These are phyloP conservation scores for Cryptosula pallasiana DNA, from an alignment of 2,888 invertebrate genomes.

Conservation along the genomic window DNA sequence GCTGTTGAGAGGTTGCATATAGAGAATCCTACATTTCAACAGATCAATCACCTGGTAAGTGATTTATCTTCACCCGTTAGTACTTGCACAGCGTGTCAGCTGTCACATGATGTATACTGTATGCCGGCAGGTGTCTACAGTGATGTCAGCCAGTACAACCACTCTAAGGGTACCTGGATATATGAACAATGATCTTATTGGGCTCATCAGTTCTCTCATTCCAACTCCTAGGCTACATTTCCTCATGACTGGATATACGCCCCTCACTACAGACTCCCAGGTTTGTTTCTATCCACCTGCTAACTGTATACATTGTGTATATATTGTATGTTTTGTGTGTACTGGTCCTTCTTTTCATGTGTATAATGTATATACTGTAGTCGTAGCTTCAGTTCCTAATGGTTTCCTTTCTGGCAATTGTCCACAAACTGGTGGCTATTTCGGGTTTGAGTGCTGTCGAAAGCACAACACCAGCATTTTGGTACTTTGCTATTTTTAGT, in stretches of 20 bases:
- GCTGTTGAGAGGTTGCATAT: slow-evolving; percentile 79
- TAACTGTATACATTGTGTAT: too few species aligned
- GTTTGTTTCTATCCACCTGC: slow-evolving; percentile 49
- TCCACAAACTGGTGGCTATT: too few species aligned
- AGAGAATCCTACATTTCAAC: slow-evolving; percentile 90
- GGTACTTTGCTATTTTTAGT: too few species aligned
- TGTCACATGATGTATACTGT: not conserved
- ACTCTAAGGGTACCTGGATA: slow-evolving; percentile 90
- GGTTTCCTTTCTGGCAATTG: too few species aligned
- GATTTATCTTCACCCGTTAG: not conserved
- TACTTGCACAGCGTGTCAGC: too few species aligned
- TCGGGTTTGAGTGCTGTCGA: too few species aligned
- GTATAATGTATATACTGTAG: too few species aligned
- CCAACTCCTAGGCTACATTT: slow-evolving; percentile 97
- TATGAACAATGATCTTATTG: slow-evolving; percentile 96
- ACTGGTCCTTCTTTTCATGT: too few species aligned
- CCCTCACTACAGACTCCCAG: slow-evolving; percentile 81
- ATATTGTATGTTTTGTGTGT: too few species aligned
- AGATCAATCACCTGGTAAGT: slow-evolving; percentile 83
- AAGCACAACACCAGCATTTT: too few species aligned
- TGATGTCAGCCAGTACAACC: slow-evolving; percentile 96
- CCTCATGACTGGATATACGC: slow-evolving; percentile 92
- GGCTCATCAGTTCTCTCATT: slow-evolving; percentile 87
- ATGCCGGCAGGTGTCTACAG: slow-evolving; percentile 69
- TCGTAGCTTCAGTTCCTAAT: too few species aligned